These are phyloP conservation scores for Oreochromis niloticus DNA, from an alignment of 2,113 vertebrate genomes.

Conservation along the genomic window DNA sequence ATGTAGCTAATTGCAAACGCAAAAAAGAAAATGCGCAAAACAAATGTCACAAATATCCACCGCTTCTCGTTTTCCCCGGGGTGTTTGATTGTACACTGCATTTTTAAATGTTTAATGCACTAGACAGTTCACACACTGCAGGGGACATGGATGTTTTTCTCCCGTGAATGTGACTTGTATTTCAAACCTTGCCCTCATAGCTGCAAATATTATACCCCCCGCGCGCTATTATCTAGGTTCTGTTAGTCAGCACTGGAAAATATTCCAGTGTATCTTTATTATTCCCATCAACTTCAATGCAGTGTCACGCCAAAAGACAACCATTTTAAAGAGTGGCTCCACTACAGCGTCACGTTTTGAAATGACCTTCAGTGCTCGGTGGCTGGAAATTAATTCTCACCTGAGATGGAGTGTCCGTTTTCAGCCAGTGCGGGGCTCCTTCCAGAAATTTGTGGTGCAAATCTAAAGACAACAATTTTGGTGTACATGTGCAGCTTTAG, in stretches of 20 bases:
- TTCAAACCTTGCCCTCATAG: not conserved
- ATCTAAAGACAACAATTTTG: not conserved
- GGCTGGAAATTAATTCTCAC: slow-evolving; percentile 49
- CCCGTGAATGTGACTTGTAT: not conserved
- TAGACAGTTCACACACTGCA: not conserved
- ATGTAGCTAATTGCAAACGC: slow-evolving; percentile 32
- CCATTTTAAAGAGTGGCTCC: slow-evolving; percentile 37
- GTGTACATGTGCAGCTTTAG: not conserved
- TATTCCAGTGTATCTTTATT: not conserved
- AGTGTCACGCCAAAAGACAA: slow-evolving; percentile 24
- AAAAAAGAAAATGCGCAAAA: not conserved
- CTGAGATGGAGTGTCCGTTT: slow-evolving; percentile 39
- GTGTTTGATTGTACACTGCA: not conserved
- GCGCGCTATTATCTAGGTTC: not conserved
- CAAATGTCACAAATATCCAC: not conserved
- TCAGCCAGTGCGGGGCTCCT: not conserved
- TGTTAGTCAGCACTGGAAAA: not conserved
- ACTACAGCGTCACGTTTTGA: slow-evolving; percentile 36
- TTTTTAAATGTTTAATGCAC: not conserved
- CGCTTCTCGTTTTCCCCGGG: not conserved
- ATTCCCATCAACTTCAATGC: slow-evolving; percentile 8
- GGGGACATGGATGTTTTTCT: not conserved
- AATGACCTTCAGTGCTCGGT: slow-evolving; percentile 71
- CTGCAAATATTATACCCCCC: not conserved
- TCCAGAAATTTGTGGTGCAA: not conserved